Base-by-base conservation (phyloP, 1,140 invertebrate genomes). In the Drosophila sproati region DNA sequence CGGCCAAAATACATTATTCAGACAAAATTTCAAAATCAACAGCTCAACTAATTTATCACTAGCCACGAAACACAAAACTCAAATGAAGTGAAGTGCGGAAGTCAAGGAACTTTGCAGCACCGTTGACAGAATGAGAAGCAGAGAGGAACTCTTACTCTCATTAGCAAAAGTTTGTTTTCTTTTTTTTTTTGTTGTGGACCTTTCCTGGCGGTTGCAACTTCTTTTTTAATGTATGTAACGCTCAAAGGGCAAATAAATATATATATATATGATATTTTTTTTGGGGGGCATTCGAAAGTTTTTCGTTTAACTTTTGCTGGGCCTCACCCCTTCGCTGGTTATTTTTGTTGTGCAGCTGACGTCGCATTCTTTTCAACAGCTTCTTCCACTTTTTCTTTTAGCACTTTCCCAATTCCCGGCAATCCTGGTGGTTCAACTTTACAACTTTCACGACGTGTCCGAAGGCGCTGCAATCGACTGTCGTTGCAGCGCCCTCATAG, bases 121-220 rank as follows among this genome's bases (percentile, higher is more conserved):
- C 78, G 60, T 1, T 20, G 20, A 20, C 82, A 73, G 39, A 28
- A 60, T 41, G 47, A 43, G 5, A n/a, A 48, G 31, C 51, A 37
- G 71, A 63, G 48, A 54, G 61, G 66, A 87, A 87, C 85, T 87
- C 85, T 87, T 83, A 87, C 83, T 80, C 83, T 87, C 83, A 87
- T 87, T 89, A 87, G 83, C 69, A 61, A 54, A 78, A 88, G 71
- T 83, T 61, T 86, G 75, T 55, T 4, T n/a, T 41, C 0, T 3
- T 3, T 12, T 12, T 12, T 12, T n/a, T 41, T 41, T 41, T 3
- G 10, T 3, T 4, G 34, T 4, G 39, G 54, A 85, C 77, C 70
- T 68, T 69, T 78, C 39, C 73, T 31, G 35, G 54, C 39, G 61
- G 50, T 32, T 35, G 50, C 52, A 59, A 56, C 54, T 71, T 63